Base-by-base conservation (phyloP, 2,888 invertebrate genomes). In the Nemapogon koenigi region DNA sequence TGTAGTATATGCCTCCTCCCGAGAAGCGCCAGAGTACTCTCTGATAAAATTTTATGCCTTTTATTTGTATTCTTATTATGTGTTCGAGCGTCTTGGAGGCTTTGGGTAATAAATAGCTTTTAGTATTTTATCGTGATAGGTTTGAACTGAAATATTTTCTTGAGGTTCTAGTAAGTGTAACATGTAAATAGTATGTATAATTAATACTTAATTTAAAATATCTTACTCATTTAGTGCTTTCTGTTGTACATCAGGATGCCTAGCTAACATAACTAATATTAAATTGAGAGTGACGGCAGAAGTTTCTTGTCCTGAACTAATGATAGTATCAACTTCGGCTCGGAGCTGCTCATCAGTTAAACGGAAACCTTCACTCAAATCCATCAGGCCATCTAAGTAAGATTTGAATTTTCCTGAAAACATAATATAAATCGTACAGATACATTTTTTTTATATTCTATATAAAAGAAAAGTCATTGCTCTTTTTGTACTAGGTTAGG, bases 281-380 rank as follows among this genome's bases (percentile, higher is more conserved):
- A 57, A 75, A 43, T 62, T 60, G 26, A 73, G 46, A 0, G 65
- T 62, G 4, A 67, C 52, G 0, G 80, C 73, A 1, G 69, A 67
- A 0, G 81, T 81, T 55, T 81, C 73, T 53, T 80, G 75, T 13
- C 83, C 83, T 0, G 78, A 84, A 10, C 83, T 57, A 43, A 84
- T 80, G 49, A 84, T 79, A 2, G 83, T 83, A 44, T 82, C 71
- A 16, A 84, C 79, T 57, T 84, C 84, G 3, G 80, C 66, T 43
- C 67, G 57, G 14, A 84, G 57, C 50, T 83, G 81, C 41, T 71
- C 49, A 38, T 78, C 71, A 1, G 79, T 73, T 8, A 83, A 62
- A 1, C 55, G 52, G 17, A 78, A 76, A 0, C 49, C 46, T 35
- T 72, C 67, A 3, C 63, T 59, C 26, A 81, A 48, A 30, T 82